Percentiles rank a stretch among this genome's conserved stretches.
Evolutionary conservation across 2,113 vertebrate genomes (phyloP).

Genomic region (Nesogale talazaci): DNA sequence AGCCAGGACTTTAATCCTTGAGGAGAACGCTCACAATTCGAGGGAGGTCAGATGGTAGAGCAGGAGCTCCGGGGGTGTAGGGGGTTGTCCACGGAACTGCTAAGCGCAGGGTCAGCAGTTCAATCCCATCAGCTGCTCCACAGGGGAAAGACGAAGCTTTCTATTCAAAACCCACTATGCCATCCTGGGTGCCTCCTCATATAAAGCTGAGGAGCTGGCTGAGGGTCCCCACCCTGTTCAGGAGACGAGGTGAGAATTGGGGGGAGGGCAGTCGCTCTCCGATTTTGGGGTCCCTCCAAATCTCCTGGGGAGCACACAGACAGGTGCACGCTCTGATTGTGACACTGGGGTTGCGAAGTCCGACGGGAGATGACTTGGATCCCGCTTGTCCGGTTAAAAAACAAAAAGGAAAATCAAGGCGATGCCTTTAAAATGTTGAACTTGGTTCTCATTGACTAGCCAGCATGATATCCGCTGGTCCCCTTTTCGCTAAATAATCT

Average conservation of each 20-base stretch:
- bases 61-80: not conserved
- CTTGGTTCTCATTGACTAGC: constrained; percentile 60
- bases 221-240: not conserved
- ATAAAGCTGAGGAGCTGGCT: fast-evolving
- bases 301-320: not conserved
- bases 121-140: too few species aligned
- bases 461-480: constrained; percentile 11
- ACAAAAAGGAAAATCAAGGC: not conserved
- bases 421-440: constrained; percentile 48
- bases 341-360: not conserved
- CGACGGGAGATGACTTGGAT: not conserved
- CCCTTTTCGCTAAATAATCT: constrained; percentile 60
- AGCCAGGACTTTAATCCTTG: not conserved
- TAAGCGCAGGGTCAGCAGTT: too few species aligned
- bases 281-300: not conserved
- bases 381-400: not conserved
- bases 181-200: not conserved
- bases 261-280: not conserved
- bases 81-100: not conserved
- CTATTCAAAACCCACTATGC: too few species aligned
- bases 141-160: too few species aligned
- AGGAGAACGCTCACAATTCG: not conserved
- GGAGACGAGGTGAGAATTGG: too few species aligned
- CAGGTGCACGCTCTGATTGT: fast-evolving
- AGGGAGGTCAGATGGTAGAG: not conserved